Base-by-base conservation (phyloP, 2,888 invertebrate genomes). In the Agrotis exclamationis region DNA sequence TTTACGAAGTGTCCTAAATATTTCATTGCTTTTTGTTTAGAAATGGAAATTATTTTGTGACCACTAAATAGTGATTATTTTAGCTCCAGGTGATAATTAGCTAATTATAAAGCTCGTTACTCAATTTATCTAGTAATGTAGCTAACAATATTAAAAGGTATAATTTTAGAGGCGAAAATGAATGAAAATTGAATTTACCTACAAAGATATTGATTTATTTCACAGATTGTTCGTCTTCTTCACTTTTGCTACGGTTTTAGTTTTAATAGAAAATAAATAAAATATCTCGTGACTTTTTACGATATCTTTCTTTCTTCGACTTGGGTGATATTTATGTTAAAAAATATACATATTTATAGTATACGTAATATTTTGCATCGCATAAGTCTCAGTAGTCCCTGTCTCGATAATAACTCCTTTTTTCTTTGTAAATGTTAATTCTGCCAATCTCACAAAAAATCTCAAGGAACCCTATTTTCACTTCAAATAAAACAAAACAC, bases 401-500 rank as follows among this genome's bases (percentile, higher is more conserved):
- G 4, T 33, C 33, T 7, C 7, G 4, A 7, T 5, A 33, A 7
- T 33, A 33, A 7, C 7, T 33, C 33, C 5, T 28, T 28, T 28
- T 28, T 28, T 28, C 28, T 28, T 28, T 28, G 3, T 5, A 33
- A 33, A 33, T 33, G 33, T 33, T 6, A 33, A 33, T 33, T 33
- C 7, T 33, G 33, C 33, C 33, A 33, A 33, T 7, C 33, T 33
- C 33, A 33, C 5, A 33, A 33, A 33, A 28, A 33, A 0, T 33
- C 33, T 7, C 6, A 68, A 44, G 70, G 84, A 75, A 74, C 77
- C 74, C 85, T 67, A 59, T 47, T 72, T 57, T 60, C 0, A 63
- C 5, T 58, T 65, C n/a, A 67, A 72, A 81, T 39, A 64, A 72
- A 79, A 79, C 63, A 74, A 69, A 76, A 74, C 58, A 71, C 70